Conservation (phyloP, 2,797 vertebrate species). For the Tokudaia tokunoshimensis region DNA sequence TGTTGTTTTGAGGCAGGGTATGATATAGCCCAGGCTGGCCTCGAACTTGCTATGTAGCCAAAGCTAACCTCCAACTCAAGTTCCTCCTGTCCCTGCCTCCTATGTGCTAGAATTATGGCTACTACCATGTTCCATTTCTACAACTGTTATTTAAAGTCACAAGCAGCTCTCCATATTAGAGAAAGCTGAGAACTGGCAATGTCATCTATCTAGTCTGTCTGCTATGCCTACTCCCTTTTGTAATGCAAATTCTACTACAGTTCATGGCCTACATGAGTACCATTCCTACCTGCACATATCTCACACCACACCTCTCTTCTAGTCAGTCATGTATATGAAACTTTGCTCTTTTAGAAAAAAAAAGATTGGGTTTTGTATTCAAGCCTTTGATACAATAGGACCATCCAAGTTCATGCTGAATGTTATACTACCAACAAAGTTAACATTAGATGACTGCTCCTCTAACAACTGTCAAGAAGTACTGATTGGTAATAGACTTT, state of each 20-base stretch:
- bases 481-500: not conserved
- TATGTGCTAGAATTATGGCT: not conserved
- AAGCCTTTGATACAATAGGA: not conserved
- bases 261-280: not conserved
- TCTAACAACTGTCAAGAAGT: slow-evolving; percentile 40
- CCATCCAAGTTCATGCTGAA: slow-evolving; percentile 32
- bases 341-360: slow-evolving; percentile 24
- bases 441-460: not conserved
- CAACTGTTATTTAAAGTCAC: slow-evolving; percentile 38
- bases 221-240: not conserved
- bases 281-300: not conserved
- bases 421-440: slow-evolving; percentile 13
- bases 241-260: not conserved
- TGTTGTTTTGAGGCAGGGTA: not conserved
- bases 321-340: slow-evolving; percentile 23
- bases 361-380: not conserved
- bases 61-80: not conserved
- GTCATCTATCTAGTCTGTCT: not conserved
- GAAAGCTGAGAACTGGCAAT: not conserved
- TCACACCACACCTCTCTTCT: not conserved
- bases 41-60: not conserved
- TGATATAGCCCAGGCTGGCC: not conserved
- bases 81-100: not conserved
- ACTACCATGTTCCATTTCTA: not conserved
- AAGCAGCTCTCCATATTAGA: not conserved